phyloP scores from a whole-genome alignment of 64 coral and sea anemone genomes.

The Trachythela sp. region DNA sequence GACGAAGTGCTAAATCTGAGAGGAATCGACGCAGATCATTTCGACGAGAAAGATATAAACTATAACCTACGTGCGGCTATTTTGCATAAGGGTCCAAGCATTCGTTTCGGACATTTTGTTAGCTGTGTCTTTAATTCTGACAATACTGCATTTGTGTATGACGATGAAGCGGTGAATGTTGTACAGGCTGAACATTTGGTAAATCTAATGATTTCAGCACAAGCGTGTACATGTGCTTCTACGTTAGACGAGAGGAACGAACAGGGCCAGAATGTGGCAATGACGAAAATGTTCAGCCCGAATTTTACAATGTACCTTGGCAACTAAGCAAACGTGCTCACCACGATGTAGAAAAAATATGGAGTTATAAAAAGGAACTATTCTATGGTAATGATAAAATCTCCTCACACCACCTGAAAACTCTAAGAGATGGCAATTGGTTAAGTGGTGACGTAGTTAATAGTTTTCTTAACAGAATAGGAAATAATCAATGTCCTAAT shows the following conservation, averaged over 20 bases:
- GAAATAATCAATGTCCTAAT: too few relatives aligned
- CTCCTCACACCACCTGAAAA: neutral
- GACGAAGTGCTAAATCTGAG: neutral
- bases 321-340: conserved; percentile 1
- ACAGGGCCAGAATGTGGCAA: neutral
- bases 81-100: neutral
- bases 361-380: neutral
- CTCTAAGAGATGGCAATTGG: neutral
- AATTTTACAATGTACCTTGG: neutral
- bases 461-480: neutral
- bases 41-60: neutral
- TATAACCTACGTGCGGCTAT: neutral
- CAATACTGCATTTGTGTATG: neutral
- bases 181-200: neutral
- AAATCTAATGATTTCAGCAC: neutral
- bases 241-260: neutral
- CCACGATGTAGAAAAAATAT: neutral
- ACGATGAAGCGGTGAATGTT: neutral
- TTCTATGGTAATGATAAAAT: neutral
- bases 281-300: neutral
- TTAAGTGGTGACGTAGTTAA: neutral
- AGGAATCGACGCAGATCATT: neutral
- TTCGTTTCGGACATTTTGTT: neutral
- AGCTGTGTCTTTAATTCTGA: neutral
- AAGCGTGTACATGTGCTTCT: neutral